Percentiles rank a stretch among this genome's conserved stretches.
These are phyloP conservation scores for Poicephalus meyeri DNA, from an alignment of 2,113 vertebrate species.

Conservation along the genomic window DNA sequence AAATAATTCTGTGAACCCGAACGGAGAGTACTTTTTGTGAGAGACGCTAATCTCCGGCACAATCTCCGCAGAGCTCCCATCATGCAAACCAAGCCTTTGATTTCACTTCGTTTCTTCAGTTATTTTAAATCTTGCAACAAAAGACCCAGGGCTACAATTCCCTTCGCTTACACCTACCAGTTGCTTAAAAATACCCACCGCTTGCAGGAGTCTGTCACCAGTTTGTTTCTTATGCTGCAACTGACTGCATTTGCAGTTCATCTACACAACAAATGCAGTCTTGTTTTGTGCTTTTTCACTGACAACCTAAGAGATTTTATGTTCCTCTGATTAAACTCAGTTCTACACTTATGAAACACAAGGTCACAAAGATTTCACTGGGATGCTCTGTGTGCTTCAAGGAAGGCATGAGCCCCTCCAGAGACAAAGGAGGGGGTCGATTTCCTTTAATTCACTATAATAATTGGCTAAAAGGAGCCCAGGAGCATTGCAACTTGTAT, in stretches of 20 bases:
- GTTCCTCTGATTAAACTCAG: neutral
- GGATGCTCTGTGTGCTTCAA: neutral
- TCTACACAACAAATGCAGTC: neutral
- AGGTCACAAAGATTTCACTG: neutral
- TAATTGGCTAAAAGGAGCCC: neutral
- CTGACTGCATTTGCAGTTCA: neutral
- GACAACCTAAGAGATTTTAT: accelerated
- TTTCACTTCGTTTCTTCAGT: neutral
- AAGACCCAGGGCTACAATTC: neutral
- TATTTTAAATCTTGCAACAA: constrained; percentile 40
- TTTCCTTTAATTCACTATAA: neutral
- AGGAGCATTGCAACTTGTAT: neutral
- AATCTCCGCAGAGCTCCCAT: neutral
- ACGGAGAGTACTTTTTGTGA: neutral
- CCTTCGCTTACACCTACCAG: neutral
- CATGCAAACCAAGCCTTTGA: neutral
- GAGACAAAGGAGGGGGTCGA: neutral
- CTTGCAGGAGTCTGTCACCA: neutral
- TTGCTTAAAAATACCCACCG: neutral
- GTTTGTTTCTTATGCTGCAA: neutral
- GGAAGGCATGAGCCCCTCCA: neutral
- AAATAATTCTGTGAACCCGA: constrained; percentile 86
- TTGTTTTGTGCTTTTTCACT: neutral
- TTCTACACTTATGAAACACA: neutral
- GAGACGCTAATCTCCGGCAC: neutral